Evolutionary conservation across 2,797 vertebrate genomes (phyloP), one percentile per base, ranked within the genome.

Genomic region (Darevskia mixta): DNA sequence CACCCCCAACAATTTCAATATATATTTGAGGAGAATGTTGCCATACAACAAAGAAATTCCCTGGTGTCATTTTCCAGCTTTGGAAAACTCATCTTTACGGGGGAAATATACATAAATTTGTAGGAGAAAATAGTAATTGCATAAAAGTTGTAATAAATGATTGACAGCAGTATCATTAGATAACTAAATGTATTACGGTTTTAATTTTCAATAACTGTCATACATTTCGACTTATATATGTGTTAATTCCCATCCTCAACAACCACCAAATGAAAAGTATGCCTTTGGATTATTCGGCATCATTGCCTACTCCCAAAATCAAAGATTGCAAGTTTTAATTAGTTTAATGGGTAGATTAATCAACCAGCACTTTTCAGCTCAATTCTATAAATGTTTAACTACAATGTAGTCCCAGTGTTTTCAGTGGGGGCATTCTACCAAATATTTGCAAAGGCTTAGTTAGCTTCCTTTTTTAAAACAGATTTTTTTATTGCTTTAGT

Each of bases 81-180:
- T 1, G 73, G 84, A 85, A 79, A 55, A 43, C 2, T 25, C 8
- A 20, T 79, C 6, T 79, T 55, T 64, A 35, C 35, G 25, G 18
- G 9, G 20, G 6, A 17, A 32, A 32, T 2, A 17, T n/a, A 8
- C 6, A 23, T 45, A 25, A n/a, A 72, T 18, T 35, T 1, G 66
- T 2, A 72, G 13, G 11, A 35, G 55, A 76, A 72, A 61, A 38
- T 17, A 35, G 15, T 2, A 81, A 20, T 1, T n/a, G 1, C 85
- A 43, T 85, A 8, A 81, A 83, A 55, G 64, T 8, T 7, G 49
- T 23, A 71, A 64, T 0, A 82, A 87, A 49, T 0, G 0, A 91
- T 71, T 45, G 0, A 80, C 76, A 0, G 1, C 8, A 58, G 0
- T 0, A 2, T n/a, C 5, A 90, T 85, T 71, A 15, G 17, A 85